Conservation (phyloP, 2,888 invertebrate species). For the Acrobasis suavella region DNA sequence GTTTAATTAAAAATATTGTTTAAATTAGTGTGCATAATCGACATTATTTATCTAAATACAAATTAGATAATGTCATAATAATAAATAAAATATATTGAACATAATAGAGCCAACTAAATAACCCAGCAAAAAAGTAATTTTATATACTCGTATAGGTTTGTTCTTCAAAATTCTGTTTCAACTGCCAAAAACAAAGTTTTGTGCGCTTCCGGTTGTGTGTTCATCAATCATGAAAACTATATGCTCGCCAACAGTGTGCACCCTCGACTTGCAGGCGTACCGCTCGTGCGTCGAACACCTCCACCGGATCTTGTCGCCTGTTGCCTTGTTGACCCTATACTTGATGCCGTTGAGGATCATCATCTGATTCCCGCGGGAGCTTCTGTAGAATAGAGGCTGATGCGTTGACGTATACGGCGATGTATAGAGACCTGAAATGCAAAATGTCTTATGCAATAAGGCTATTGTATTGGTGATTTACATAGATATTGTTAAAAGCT, state of each 20-base stretch:
- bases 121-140: no score
- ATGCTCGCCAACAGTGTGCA: conserved; percentile 47
- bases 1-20: no score
- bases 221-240: conserved; percentile 44
- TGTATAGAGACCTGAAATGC: neutral
- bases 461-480: no score
- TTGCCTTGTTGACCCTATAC: neutral
- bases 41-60: no score
- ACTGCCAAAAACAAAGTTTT: neutral
- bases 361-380: neutral
- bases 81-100: no score
- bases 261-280: conserved; percentile 46
- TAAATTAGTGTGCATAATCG: no score
- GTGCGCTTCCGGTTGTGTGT: conserved; percentile 35
- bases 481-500: neutral
- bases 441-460: neutral
- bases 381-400: neutral
- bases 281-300: conserved; percentile 50
- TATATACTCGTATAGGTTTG: no score
- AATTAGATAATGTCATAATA: no score
- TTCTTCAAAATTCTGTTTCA: neutral
- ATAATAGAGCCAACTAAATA: no score
- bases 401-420: neutral
- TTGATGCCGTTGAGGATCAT: neutral
- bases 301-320: conserved; percentile 47